These are phyloP conservation scores for Antigone vipio DNA, from an alignment of 2,113 vertebrate genomes.

Conservation along the genomic window DNA sequence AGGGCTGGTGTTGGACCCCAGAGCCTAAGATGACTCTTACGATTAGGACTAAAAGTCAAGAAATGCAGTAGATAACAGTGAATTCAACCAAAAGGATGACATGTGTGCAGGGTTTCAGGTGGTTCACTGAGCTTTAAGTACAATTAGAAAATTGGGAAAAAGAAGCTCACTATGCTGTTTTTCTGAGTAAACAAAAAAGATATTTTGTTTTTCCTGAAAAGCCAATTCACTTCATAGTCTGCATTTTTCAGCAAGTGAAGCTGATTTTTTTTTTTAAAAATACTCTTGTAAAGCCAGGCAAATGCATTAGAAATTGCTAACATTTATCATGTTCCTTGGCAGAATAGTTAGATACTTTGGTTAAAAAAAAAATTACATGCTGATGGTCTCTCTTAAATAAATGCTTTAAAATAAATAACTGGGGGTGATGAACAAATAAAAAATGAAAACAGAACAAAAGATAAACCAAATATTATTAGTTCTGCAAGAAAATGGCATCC, in stretches of 20 bases:
- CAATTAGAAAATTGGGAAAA: background rate
- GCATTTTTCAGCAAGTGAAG: background rate
- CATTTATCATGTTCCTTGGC: background rate
- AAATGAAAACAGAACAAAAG: background rate
- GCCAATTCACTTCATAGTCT: background rate
- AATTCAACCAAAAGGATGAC: background rate
- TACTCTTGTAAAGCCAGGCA: background rate
- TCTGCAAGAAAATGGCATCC: background rate
- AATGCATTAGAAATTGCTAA: slow-evolving; percentile 5
- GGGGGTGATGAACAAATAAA: background rate
- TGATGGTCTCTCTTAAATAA: background rate
- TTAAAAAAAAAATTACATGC: background rate
- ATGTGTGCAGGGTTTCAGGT: background rate
- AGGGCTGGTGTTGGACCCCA: background rate
- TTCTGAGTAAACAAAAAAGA: background rate
- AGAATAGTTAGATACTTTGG: background rate
- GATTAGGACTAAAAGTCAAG: background rate
- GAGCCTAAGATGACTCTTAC: background rate
- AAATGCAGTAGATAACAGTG: background rate
- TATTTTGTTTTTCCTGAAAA: background rate
- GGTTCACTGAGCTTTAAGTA: background rate
- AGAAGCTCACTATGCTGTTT: background rate
- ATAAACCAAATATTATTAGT: background rate
- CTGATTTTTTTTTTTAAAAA: background rate
- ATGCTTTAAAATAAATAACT: background rate